These are phyloP conservation scores for Drepanosiphum platanoidis DNA, from an alignment of 2,888 invertebrate species.

Conservation along the genomic window DNA sequence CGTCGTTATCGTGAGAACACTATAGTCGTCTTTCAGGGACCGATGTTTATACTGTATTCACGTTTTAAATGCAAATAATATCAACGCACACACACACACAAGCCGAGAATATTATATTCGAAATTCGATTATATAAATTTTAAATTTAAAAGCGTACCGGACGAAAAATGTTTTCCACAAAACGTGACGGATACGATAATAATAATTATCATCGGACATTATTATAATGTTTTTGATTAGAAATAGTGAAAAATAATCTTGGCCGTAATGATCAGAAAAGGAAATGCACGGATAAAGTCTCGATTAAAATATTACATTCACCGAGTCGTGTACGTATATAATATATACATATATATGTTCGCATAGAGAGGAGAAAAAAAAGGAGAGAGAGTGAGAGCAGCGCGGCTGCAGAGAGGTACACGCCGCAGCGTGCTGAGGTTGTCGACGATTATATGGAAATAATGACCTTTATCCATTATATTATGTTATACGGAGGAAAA, in stretches of 20 bases:
- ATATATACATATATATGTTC: too few relatives aligned
- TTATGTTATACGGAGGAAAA: background rate
- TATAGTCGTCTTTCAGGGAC: background rate
- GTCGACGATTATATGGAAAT: slow-evolving; percentile 39
- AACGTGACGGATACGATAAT: too few relatives aligned
- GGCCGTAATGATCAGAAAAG: background rate
- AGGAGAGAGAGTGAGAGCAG: background rate
- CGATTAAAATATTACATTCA: background rate
- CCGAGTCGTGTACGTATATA: too few relatives aligned
- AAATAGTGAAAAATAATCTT: background rate
- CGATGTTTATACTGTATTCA: background rate
- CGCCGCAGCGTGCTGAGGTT: background rate
- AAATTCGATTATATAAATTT: background rate
- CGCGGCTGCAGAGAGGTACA: background rate
- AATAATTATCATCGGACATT: too few relatives aligned
- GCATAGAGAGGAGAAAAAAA: too few relatives aligned
- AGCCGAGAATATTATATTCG: background rate
- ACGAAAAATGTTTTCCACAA: too few relatives aligned
- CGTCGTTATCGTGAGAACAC: slow-evolving; percentile 51
- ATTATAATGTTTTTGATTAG: too few relatives aligned
- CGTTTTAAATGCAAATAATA: background rate
- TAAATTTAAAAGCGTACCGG: too few relatives aligned
- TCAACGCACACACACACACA: background rate
- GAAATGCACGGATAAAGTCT: background rate
- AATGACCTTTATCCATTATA: slow-evolving; percentile 41